Evolutionary conservation across 2,797 vertebrate species (phyloP), one percentile per base, ranked within the genome.

Genomic region (Betta splendens): DNA sequence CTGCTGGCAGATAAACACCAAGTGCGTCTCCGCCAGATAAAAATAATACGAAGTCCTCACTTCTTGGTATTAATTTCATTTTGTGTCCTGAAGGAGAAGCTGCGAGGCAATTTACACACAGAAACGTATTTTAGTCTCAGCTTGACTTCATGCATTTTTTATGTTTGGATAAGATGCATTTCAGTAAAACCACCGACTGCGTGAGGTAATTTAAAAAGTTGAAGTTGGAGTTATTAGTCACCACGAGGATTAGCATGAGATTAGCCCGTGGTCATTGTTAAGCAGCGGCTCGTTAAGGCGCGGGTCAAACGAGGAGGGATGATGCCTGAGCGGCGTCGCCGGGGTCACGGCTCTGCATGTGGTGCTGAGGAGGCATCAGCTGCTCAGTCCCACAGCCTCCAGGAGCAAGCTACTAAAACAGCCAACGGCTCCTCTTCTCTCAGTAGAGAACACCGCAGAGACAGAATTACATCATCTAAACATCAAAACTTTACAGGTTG

Each of bases 331-430:
- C n/a, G n/a, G n/a, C n/a, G n/a, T n/a, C n/a, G n/a, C n/a, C n/a
- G n/a, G n/a, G n/a, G n/a, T n/a, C n/a, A n/a, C n/a, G n/a, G n/a
- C n/a, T n/a, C n/a, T n/a, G n/a, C n/a, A n/a, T n/a, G n/a, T n/a
- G n/a, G n/a, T n/a, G n/a, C n/a, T n/a, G 46, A 46, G 33, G 46
- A 66, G 48, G 78, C 73, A 73, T 87, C 84, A 87, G 75, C 85
- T 86, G 85, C 76, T 86, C 85, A 88, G 81, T 81, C 76, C 63
- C 58, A 64, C 79, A 85, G 70, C 61, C 65, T 64, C 76, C 80
- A 55, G 50, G 52, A 83, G 61, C 59, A 16, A 62, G 61, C 67
- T 58, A 59, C 74, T 79, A 76, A 79, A 75, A 43, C 76, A 67
- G 9, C 64, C 64, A 47, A 40, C 62, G 36, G 26, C 50, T 22